Conservation (phyloP, 2,797 vertebrate species). For the Sebastes taczanowskii region DNA sequence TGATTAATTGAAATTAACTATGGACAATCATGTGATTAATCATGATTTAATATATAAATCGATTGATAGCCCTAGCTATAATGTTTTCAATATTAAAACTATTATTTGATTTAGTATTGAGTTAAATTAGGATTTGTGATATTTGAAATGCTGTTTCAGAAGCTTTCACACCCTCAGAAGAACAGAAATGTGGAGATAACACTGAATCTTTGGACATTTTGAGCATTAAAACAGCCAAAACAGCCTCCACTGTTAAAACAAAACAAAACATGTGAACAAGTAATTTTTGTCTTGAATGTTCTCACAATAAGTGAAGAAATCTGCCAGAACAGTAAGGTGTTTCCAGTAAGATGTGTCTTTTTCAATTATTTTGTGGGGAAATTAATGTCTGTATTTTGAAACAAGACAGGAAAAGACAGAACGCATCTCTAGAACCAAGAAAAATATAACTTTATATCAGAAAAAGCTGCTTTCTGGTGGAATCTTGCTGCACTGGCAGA, state of each 20-base stretch:
- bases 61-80: no score
- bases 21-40: no score
- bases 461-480: neutral
- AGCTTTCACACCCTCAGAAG: neutral
- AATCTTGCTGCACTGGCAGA: neutral
- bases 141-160: neutral
- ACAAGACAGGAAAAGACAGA: neutral
- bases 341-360: neutral
- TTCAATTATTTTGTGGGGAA: neutral
- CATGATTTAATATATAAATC: no score
- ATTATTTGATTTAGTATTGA: neutral
- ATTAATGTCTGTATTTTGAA: neutral
- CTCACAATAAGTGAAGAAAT: neutral
- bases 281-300: neutral
- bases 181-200: neutral
- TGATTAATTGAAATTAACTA: no score
- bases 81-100: neutral
- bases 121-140: neutral
- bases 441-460: neutral
- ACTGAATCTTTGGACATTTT: neutral
- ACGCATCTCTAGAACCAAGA: neutral
- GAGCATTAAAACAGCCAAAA: neutral
- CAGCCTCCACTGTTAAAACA: neutral
- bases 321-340: no score
- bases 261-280: neutral